These are phyloP conservation scores for Psephotus haematonotus DNA, from an alignment of 2,113 vertebrate genomes.

Conservation along the genomic window DNA sequence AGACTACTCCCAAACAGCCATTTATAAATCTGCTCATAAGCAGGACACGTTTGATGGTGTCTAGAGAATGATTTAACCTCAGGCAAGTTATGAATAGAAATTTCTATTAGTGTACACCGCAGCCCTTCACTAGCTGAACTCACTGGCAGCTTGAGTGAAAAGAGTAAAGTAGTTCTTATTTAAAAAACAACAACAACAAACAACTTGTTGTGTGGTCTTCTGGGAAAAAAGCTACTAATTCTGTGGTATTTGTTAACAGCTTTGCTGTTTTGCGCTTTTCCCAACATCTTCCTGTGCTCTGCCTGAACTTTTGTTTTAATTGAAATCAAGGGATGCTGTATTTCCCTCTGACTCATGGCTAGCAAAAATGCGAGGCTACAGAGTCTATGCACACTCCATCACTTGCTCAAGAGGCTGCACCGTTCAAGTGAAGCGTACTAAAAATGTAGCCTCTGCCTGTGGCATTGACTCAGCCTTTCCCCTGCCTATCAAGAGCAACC, in stretches of 20 bases:
- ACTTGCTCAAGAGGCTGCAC: neutral
- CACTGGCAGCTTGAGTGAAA: neutral
- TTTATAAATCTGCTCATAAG: neutral
- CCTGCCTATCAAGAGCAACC: neutral
- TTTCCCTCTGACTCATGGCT: neutral
- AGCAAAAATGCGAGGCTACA: neutral
- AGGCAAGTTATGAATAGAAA: neutral
- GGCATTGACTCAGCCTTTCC: neutral
- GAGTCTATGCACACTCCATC: neutral
- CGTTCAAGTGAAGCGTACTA: neutral
- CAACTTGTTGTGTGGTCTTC: neutral
- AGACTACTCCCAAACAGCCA: neutral
- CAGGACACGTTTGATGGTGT: neutral
- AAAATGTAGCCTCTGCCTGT: neutral
- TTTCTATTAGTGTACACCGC: neutral
- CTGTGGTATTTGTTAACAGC: neutral
- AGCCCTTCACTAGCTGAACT: neutral
- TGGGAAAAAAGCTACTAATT: neutral
- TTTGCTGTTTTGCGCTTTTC: neutral
- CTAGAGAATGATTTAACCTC: neutral
- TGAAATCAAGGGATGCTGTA: neutral
- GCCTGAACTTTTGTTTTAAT: neutral
- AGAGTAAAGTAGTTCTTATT: neutral
- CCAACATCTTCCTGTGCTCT: neutral
- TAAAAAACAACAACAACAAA: neutral